A percentile compares a stretch with the other conserved stretches of the same genome.
Evolutionary conservation across 2,888 invertebrate genomes (phyloP).

Genomic region (Subacronicta megacephala): DNA sequence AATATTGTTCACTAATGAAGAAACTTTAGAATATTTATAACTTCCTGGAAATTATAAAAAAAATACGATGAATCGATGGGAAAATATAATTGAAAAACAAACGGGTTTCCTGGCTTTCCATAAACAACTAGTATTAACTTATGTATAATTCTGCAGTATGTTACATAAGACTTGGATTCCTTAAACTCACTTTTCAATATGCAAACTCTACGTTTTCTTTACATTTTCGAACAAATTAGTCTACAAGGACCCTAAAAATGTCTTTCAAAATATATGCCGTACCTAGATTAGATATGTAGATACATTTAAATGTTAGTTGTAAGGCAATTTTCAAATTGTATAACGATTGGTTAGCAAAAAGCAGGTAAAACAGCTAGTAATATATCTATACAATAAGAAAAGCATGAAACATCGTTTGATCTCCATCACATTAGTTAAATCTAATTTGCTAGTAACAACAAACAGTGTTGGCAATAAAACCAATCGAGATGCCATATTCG

Average conservation of each 20-base stretch:
- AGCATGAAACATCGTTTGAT: slow-evolving; percentile 34
- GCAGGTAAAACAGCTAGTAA: slow-evolving; percentile 32
- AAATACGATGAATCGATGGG: background rate
- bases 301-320: too few species aligned
- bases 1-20: background rate
- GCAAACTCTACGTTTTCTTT: too few species aligned
- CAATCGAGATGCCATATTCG: slow-evolving; percentile 68
- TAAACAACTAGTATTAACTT: slow-evolving; percentile 32
- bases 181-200: too few species aligned
- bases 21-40: slow-evolving; percentile 12
- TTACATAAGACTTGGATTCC: too few species aligned
- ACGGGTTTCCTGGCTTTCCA: slow-evolving; percentile 6
- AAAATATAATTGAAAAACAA: slow-evolving; percentile 29
- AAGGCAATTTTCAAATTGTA: too few species aligned
- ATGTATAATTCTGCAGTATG: too few species aligned
- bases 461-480: slow-evolving; percentile 54
- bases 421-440: slow-evolving; percentile 47
- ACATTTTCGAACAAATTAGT: too few species aligned
- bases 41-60: slow-evolving; percentile 23
- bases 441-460: slow-evolving; percentile 31
- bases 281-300: too few species aligned
- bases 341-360: too few species aligned
- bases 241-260: too few species aligned
- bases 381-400: slow-evolving; percentile 19
- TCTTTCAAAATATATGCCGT: too few species aligned